Evolutionary conservation across 2,113 vertebrate genomes (phyloP), one percentile per base, ranked within the genome.

Genomic region (Stomatorhinus ivindoensis): DNA sequence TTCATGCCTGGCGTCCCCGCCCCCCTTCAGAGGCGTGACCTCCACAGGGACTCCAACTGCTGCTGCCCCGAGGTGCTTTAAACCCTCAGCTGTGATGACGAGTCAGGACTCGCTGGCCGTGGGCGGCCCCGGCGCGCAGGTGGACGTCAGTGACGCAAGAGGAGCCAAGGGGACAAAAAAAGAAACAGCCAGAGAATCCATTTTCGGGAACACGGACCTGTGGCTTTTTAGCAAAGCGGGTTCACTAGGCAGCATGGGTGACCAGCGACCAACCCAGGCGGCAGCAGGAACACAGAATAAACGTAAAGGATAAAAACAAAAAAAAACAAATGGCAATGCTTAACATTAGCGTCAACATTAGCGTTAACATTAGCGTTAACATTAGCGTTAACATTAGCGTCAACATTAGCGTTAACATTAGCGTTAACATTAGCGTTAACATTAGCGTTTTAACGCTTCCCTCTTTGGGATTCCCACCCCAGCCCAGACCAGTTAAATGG

Each of bases 1-100:
- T 42, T 10, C 53, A 69, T 11, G n/a, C 13, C 55, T 4, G 24
- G 42, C 47, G 17, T 11, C 87, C 44, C 58, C 87, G n/a, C 87
- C 87, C 87, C 87, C 87, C 27, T 42, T 69, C 87, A 46, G 82
- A 84, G 82, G 82, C 44, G 39, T 47, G 82, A 47, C 82, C 44
- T 47, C 44, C 42, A 46, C 82, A 46, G 82, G 44, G 80, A 83
- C 13, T 35, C 31, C 4, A 15, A 35, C 69, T 39, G 69, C 69
- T 35, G 35, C 35, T 6, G 1, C 69, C 69, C 69, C 4, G 35
- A 39, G 69, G 73, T 0, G 10, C 31, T 21, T 19, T 80, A 80
- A 80, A 80, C 73, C 73, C 35, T 80, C 73, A 80, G 73, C 73
- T 80, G 73, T 80, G 73, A 80, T 42, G 73, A 80, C 73, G 17